These are phyloP conservation scores for Megatriorchis doriae DNA, from an alignment of 2,113 vertebrate species.

Conservation along the genomic window DNA sequence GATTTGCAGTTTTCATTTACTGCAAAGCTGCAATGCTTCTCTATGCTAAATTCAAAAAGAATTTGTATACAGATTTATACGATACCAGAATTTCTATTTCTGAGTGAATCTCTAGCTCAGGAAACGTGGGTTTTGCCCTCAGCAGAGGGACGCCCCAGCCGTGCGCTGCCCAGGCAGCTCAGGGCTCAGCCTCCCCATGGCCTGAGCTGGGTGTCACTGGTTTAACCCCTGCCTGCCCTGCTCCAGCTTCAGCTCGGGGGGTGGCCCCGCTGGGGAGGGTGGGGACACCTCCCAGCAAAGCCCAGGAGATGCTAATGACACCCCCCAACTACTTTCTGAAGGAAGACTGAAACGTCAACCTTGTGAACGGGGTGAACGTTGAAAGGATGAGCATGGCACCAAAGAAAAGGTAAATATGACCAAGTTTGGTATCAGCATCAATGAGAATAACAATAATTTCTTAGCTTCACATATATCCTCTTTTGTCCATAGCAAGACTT, in stretches of 20 bases:
- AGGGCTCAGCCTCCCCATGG: not conserved
- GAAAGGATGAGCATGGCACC: not conserved
- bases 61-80: not conserved
- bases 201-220: not conserved
- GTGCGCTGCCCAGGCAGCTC: not conserved
- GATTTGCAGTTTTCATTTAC: not conserved
- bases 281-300: rapidly evolving
- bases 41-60: not conserved
- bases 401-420: not conserved
- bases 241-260: not conserved
- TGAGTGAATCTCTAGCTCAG: not conserved
- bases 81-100: not conserved
- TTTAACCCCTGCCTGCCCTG: not conserved
- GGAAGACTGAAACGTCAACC: not conserved
- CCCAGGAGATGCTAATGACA: not conserved
- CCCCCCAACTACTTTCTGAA: not conserved
- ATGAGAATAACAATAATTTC: not conserved
- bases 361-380: not conserved
- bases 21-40: not conserved
- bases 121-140: not conserved
- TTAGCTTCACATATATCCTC: not conserved
- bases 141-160: rapidly evolving
- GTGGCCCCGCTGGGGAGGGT: rapidly evolving
- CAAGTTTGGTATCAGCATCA: not conserved
- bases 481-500: not conserved